Evolutionary conservation across 1,140 invertebrate species (phyloP).

Genomic region (Calephelis nemesis): DNA sequence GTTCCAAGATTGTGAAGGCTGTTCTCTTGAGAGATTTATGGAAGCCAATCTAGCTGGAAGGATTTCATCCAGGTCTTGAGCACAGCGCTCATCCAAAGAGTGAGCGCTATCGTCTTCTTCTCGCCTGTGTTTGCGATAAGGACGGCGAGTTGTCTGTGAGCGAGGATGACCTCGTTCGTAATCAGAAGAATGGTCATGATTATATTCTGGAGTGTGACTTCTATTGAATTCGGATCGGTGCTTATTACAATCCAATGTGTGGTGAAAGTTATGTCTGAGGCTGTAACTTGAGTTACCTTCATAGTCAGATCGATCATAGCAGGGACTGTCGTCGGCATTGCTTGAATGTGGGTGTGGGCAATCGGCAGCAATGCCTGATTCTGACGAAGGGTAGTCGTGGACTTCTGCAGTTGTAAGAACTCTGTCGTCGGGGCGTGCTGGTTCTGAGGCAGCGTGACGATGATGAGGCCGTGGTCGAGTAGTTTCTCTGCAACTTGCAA

Average conservation of each 20-base stretch:
- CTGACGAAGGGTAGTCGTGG: slow-evolving; percentile 76
- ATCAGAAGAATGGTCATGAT: slow-evolving; percentile 59
- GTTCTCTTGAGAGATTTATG: slow-evolving; percentile 70
- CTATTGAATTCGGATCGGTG: slow-evolving; percentile 59
- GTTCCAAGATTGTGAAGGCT: slow-evolving; percentile 71
- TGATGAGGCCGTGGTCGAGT: slow-evolving; percentile 65
- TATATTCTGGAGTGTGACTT: slow-evolving; percentile 67
- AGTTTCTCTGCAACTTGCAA: slow-evolving; percentile 63
- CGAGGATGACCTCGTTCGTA: slow-evolving; percentile 57
- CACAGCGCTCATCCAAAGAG: slow-evolving; percentile 74
- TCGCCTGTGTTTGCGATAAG: slow-evolving; percentile 60
- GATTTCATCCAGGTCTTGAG: slow-evolving; percentile 76
- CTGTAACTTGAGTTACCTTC: slow-evolving; percentile 68
- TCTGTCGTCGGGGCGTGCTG: slow-evolving; percentile 67
- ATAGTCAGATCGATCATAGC: slow-evolving; percentile 68
- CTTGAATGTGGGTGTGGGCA: slow-evolving; percentile 65
- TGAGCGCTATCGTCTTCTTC: slow-evolving; percentile 75
- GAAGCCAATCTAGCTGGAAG: slow-evolving; percentile 74
- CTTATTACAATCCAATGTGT: slow-evolving; percentile 60
- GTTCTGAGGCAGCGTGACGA: slow-evolving; percentile 67
- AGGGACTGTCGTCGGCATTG: slow-evolving; percentile 68
- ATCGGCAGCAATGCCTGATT: slow-evolving; percentile 73
- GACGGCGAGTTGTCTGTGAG: slow-evolving; percentile 60
- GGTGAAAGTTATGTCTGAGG: slow-evolving; percentile 60
- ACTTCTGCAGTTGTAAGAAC: slow-evolving; percentile 75